Percentiles rank a stretch among this genome's conserved stretches.
These are phyloP conservation scores for Andrena cerasifolii DNA, from an alignment of 1,140 invertebrate genomes.

Conservation along the genomic window DNA sequence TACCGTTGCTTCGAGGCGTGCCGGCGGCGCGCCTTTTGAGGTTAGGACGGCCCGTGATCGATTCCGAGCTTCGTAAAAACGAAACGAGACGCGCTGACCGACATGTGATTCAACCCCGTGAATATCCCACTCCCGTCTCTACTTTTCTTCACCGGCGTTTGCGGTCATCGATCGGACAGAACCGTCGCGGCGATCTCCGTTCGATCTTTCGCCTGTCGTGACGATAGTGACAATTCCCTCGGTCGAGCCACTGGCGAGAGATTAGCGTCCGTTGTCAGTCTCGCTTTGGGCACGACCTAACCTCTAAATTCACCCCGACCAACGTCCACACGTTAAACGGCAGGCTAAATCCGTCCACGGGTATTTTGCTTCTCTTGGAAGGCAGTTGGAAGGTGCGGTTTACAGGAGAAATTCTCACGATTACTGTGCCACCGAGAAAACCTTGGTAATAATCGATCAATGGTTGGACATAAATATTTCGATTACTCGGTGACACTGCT, in stretches of 20 bases:
- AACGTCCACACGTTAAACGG: too few relatives aligned
- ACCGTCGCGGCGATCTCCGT: too few relatives aligned
- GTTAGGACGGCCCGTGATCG: constrained; percentile 68
- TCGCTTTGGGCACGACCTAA: not conserved
- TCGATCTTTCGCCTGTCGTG: not conserved
- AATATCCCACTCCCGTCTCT: not conserved
- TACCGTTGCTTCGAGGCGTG: constrained; percentile 43
- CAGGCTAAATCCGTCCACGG: too few relatives aligned
- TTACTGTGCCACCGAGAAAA: not conserved
- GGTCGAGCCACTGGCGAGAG: not conserved
- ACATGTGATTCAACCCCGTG: not conserved
- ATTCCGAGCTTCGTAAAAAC: constrained; percentile 34
- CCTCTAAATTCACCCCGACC: too few relatives aligned
- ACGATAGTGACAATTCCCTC: too few relatives aligned
- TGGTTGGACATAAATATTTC: not conserved
- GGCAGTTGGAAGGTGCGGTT: not conserved
- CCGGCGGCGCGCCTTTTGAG: constrained; percentile 58
- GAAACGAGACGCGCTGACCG: not conserved
- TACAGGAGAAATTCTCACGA: not conserved
- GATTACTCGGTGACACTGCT: not conserved
- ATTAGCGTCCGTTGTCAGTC: not conserved
- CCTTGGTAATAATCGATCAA: not conserved
- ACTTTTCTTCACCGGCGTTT: too few relatives aligned
- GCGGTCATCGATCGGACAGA: too few relatives aligned
- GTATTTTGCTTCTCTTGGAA: too few relatives aligned